phyloP scores from a whole-genome alignment of 2,113 vertebrate species.

The Amphilophus citrinellus region DNA sequence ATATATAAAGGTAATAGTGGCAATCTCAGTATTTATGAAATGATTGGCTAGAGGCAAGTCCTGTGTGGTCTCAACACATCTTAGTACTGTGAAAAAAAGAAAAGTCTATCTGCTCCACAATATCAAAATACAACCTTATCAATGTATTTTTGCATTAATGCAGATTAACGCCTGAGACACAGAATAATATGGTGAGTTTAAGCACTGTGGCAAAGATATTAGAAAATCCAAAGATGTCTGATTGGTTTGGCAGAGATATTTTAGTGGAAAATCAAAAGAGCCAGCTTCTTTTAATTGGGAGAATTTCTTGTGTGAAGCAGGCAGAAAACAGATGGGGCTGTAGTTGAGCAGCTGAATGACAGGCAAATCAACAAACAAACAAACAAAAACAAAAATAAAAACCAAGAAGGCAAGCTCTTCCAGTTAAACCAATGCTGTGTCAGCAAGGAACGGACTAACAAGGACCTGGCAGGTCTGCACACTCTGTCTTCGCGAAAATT shows the following conservation, averaged over 20 bases:
- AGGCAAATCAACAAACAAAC: constrained; percentile 41
- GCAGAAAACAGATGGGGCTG: constrained; percentile 51
- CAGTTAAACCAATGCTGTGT: constrained; percentile 44
- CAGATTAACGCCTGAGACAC: neutral
- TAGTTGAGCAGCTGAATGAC: constrained; percentile 52
- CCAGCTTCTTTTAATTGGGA: constrained; percentile 2
- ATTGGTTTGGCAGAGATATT: neutral
- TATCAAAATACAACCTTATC: neutral
- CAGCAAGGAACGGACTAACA: constrained; percentile 35
- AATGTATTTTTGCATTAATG: neutral
- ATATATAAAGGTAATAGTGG: neutral
- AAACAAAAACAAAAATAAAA: neutral
- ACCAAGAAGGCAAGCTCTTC: constrained; percentile 36
- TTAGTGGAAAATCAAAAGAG: constrained; percentile 14
- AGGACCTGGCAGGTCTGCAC: neutral
- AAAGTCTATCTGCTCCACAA: neutral
- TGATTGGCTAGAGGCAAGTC: neutral
- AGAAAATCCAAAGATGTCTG: neutral
- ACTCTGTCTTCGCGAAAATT: neutral
- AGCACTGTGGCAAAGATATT: neutral
- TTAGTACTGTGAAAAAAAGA: neutral
- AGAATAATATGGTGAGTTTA: neutral
- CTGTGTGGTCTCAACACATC: neutral
- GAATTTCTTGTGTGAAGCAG: constrained; percentile 29
- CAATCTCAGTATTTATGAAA: neutral